Conservation (phyloP, 1,140 invertebrate species). For the Nasonia vitripennis region DNA sequence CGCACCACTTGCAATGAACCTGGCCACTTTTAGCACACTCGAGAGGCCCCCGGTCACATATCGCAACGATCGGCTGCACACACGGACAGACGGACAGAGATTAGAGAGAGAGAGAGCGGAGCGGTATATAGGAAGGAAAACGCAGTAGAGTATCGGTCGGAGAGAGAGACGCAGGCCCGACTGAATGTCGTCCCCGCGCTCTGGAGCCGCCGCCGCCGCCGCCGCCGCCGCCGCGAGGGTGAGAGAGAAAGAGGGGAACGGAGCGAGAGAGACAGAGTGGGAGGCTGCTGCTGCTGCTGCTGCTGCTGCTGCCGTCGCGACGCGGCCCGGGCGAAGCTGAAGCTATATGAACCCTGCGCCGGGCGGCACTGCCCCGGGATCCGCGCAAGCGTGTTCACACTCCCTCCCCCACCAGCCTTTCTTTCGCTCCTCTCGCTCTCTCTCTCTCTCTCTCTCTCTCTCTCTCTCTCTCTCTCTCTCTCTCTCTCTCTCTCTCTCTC, state of each 20-base stretch:
- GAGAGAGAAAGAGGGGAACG: not conserved
- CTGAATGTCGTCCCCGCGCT: conserved; percentile 1
- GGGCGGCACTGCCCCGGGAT: conserved; percentile 70
- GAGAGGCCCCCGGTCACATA: not conserved
- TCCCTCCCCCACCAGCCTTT: conserved; percentile 36
- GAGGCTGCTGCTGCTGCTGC: conserved; percentile 55
- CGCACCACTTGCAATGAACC: not conserved
- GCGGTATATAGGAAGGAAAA: not conserved
- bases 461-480: conserved; percentile 49
- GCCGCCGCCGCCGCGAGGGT: not conserved
- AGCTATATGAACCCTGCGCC: conserved; percentile 65
- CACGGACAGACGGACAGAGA: not conserved
- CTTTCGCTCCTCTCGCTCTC: conserved; percentile 13
- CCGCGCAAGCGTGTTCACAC: conserved; percentile 73
- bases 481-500: conserved; percentile 34
- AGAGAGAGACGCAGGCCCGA: conserved; percentile 1
- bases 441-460: conserved; percentile 42
- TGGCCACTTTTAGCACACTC: conserved; percentile 3
- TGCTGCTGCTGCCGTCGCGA: conserved; percentile 65
- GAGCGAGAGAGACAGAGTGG: conserved; percentile 7
- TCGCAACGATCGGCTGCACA: conserved; percentile 4
- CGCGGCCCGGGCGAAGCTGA: conserved; percentile 74
- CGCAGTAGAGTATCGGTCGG: not conserved
- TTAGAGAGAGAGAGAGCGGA: not conserved
- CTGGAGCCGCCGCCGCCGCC: conserved; percentile 14